Percentiles rank a stretch among this genome's conserved stretches.
phyloP scores from a whole-genome alignment of 2,113 vertebrate genomes.

The Delphinapterus leucas region DNA sequence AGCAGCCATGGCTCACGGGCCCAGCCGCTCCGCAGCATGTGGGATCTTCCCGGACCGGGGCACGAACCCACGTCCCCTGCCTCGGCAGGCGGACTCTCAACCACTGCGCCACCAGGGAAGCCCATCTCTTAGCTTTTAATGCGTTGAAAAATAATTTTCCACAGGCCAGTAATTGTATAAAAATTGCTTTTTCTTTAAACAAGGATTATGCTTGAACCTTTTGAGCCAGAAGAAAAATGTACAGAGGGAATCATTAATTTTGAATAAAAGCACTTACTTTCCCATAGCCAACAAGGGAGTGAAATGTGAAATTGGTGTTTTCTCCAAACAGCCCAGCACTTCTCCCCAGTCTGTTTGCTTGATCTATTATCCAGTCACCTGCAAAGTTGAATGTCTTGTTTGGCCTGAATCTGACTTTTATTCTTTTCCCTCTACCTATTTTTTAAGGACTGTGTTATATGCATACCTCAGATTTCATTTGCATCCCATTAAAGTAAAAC shows the following conservation, averaged over 20 bases:
- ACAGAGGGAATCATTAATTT: constrained; percentile 55
- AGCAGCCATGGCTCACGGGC: no score
- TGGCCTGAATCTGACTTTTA: constrained; percentile 80
- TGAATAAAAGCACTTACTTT: constrained; percentile 70
- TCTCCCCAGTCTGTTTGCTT: constrained; percentile 40
- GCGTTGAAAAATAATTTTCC: constrained; percentile 61
- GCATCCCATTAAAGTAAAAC: constrained; percentile 89
- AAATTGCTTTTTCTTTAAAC: constrained; percentile 76
- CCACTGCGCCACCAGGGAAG: no score
- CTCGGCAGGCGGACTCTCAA: no score
- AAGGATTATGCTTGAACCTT: constrained; percentile 65
- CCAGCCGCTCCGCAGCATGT: no score
- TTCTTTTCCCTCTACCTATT: constrained; percentile 70
- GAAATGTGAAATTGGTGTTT: constrained; percentile 41
- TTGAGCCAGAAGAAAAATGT: constrained; percentile 63
- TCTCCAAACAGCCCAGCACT: constrained; percentile 51
- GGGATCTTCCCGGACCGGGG: no score
- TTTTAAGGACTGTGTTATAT: constrained; percentile 71
- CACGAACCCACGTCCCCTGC: no score
- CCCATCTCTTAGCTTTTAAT: constrained; percentile 26
- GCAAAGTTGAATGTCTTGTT: constrained; percentile 77
- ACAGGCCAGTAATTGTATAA: constrained; percentile 67
- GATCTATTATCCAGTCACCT: constrained; percentile 60
- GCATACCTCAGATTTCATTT: constrained; percentile 86
- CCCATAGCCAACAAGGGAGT: neutral